Evolutionary conservation across 2,888 invertebrate species (phyloP).

Genomic region (Agrochola lychnidis): DNA sequence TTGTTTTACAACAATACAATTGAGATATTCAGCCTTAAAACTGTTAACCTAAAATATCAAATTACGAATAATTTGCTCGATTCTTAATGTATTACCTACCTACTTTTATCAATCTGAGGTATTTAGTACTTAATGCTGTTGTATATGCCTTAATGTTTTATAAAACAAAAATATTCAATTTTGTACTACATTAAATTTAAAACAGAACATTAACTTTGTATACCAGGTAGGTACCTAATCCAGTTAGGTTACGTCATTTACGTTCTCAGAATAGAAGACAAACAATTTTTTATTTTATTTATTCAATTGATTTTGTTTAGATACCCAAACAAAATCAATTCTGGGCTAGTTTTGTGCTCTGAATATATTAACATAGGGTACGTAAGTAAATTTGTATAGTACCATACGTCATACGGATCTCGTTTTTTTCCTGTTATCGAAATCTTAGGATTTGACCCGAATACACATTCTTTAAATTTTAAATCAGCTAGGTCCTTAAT

Average conservation of each 20-base stretch:
- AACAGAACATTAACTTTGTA: no score
- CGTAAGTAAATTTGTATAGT: background rate
- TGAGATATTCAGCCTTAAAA: background rate
- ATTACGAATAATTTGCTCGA: no score
- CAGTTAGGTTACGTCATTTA: background rate
- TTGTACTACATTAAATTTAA: background rate
- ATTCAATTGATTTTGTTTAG: no score
- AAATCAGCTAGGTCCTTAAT: slow-evolving; percentile 23
- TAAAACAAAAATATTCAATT: background rate
- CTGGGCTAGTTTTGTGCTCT: background rate
- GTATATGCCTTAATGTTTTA: background rate
- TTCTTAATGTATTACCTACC: background rate
- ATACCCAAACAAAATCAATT: slow-evolving; percentile 20
- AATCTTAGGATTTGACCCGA: slow-evolving; percentile 25
- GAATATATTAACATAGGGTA: background rate
- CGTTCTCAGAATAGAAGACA: background rate
- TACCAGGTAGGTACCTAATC: background rate
- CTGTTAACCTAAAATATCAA: background rate
- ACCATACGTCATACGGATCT: background rate
- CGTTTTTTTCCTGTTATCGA: slow-evolving; percentile 26
- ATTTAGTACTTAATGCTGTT: background rate
- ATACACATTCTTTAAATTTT: slow-evolving; percentile 42
- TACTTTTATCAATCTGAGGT: background rate
- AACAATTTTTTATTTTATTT: background rate
- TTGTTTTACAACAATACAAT: background rate